Conservation (phyloP, 2,797 vertebrate genomes). For the Mycteria americana region DNA sequence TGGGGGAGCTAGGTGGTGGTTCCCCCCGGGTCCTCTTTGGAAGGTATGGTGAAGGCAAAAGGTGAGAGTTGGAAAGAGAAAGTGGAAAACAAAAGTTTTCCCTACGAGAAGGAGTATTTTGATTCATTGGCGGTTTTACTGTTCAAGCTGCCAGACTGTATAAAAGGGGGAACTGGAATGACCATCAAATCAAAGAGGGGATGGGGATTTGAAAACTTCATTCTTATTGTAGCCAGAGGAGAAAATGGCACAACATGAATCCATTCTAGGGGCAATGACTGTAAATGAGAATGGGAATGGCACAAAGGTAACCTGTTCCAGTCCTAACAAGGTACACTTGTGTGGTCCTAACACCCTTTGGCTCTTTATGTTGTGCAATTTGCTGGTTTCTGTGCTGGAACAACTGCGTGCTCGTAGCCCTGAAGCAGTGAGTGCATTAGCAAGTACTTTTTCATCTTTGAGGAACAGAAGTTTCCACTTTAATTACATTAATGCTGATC, state of each 20-base stretch:
- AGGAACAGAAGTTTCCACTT: not conserved
- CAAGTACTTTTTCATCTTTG: not conserved
- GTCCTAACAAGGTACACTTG: slow-evolving; percentile 52
- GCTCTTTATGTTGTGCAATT: slow-evolving; percentile 21
- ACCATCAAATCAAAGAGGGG: slow-evolving; percentile 26
- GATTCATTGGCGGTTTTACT: slow-evolving; percentile 21
- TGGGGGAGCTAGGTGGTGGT: not conserved
- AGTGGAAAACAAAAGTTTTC: not conserved
- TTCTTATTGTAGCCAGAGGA: slow-evolving; percentile 44
- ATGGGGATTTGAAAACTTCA: slow-evolving; percentile 28
- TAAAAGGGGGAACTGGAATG: slow-evolving; percentile 24
- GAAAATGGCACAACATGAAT: slow-evolving; percentile 65
- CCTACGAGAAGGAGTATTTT: slow-evolving; percentile 5
- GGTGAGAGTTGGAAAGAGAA: not conserved
- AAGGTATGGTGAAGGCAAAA: slow-evolving; percentile 4
- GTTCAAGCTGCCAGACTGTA: slow-evolving; percentile 14
- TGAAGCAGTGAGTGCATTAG: not conserved
- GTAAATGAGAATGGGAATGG: slow-evolving; percentile 46
- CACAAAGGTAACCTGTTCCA: slow-evolving; percentile 51
- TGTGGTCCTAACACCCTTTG: slow-evolving; percentile 44
- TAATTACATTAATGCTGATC: not conserved
- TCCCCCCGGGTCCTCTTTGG: not conserved
- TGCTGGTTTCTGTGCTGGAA: not conserved
- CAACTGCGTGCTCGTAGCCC: not conserved
- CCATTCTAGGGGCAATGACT: slow-evolving; percentile 37